phyloP scores from a whole-genome alignment of 2,797 vertebrate species.

The Tolypeutes matacus region DNA sequence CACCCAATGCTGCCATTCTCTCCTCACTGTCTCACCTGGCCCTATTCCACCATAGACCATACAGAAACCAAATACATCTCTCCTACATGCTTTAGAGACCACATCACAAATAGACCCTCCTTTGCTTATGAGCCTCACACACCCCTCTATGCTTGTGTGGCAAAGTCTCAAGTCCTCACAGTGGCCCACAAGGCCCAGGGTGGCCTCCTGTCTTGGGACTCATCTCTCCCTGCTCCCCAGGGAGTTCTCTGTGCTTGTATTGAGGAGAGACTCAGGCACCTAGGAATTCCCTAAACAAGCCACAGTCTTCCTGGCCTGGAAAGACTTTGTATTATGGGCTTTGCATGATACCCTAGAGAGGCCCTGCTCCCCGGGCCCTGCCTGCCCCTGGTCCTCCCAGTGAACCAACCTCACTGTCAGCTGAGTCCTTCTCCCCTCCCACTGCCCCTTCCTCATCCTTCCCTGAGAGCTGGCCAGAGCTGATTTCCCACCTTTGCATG shows the following conservation, averaged over 20 bases:
- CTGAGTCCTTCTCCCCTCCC: too few species aligned
- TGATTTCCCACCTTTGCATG: not conserved
- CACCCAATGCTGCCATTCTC: rapidly evolving
- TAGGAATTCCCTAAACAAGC: not conserved
- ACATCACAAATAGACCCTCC: not conserved
- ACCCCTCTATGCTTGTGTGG: not conserved
- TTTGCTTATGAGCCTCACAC: not conserved
- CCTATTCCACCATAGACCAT: not conserved
- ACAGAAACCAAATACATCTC: not conserved
- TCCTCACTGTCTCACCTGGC: not conserved
- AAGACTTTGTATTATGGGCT: not conserved
- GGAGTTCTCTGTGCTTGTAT: not conserved
- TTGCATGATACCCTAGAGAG: not conserved
- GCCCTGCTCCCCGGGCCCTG: not conserved
- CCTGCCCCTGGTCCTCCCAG: not conserved
- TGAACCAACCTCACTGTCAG: not conserved
- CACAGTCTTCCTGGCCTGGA: not conserved
- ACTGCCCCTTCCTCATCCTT: not conserved
- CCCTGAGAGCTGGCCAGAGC: not conserved
- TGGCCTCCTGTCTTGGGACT: not conserved
- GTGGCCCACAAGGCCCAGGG: not conserved
- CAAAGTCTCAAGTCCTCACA: not conserved
- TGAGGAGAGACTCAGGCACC: not conserved
- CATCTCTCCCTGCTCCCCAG: not conserved
- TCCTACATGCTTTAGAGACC: not conserved